A percentile compares a stretch with the other conserved stretches of the same genome.
Evolutionary conservation across 2,888 invertebrate genomes (phyloP).

Genomic region (Aleiodes alternator): DNA sequence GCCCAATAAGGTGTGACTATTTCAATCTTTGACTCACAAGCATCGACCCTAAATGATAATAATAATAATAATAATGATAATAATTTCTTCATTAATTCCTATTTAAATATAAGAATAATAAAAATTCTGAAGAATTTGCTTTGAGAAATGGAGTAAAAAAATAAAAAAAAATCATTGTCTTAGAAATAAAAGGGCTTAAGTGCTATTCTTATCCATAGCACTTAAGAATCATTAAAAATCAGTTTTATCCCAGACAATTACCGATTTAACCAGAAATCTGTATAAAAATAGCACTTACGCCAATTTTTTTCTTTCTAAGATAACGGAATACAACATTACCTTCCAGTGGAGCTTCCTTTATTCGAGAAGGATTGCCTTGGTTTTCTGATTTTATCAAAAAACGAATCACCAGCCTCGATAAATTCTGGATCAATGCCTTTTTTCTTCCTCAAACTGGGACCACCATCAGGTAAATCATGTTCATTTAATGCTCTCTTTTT

Average conservation of each 20-base stretch:
- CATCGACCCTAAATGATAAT: constrained; percentile 82
- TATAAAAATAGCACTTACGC: too few relatives aligned
- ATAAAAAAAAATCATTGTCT: too few relatives aligned
- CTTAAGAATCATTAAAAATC: too few relatives aligned
- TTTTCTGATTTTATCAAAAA: constrained; percentile 78
- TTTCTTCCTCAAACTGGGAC: constrained; percentile 60
- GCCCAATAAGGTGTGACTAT: constrained; percentile 97
- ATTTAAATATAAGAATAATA: neutral
- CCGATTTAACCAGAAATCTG: too few relatives aligned
- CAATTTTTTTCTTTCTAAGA: too few relatives aligned
- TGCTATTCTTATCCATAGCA: too few relatives aligned
- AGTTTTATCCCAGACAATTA: too few relatives aligned
- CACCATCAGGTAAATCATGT: constrained; percentile 68
- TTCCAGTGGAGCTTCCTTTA: constrained; percentile 77
- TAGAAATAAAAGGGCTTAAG: too few relatives aligned
- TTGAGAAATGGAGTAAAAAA: constrained; percentile 9
- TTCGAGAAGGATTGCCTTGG: constrained; percentile 77
- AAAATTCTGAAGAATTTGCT: constrained; percentile 24
- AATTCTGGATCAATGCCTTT: constrained; percentile 68
- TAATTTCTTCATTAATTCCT: too few relatives aligned
- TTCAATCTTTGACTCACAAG: constrained; percentile 94
- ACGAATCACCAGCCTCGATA: constrained; percentile 76
- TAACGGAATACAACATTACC: constrained; percentile 68
- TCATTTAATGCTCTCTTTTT: constrained; percentile 55
- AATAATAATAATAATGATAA: constrained; percentile 26